Base-by-base conservation (phyloP, 2,888 invertebrate species). In the Acholoe squamosa region DNA sequence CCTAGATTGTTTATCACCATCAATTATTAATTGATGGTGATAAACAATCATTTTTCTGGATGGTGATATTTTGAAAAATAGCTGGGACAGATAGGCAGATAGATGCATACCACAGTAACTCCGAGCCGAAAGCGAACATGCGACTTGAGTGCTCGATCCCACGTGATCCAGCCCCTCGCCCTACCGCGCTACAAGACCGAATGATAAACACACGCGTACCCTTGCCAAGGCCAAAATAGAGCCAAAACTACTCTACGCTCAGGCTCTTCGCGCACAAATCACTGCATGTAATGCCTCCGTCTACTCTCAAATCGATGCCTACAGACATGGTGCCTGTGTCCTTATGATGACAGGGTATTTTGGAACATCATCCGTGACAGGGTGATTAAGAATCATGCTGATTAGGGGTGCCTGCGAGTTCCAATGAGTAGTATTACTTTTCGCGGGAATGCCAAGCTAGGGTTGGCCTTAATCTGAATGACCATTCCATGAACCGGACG, bases 381-480 rank as follows among this genome's bases (percentile, higher is more conserved):
- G 71, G 71, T 71, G 71, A 71, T 71, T 71, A 71, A 28, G 28
- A 28, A 25, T 28, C 71, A 28, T 25, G 71, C 31, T 71, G 71
- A 71, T 71, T 71, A 71, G 71, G 71, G 71, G 71, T 71, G 71
- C 25, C n/a, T 28, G 71, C 71, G 71, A 43, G 84, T 34, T 84
- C 84, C 51, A 84, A 51, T 34, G 84, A 84, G 84, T 51, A 51
- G 84, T n/a, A 51, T 34, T 25, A 84, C n/a, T 84, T 84, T 84
- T 84, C 84, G 84, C 84, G 84, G 84, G 84, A 84, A 84, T 51
- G 43, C 43, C 84, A n/a, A 34, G 34, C 84, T 51, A n/a, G 84
- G 43, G 43, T 84, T 84, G 84, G 84, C 43, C 84, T 84, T 84
- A 84, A 84, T 84, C 84, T 84, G 84, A 84, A 84, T 84, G 84